A percentile compares a stretch with the other conserved stretches of the same genome.
Evolutionary conservation across 2,888 invertebrate species (phyloP).

Genomic region (Abscondita cerata): DNA sequence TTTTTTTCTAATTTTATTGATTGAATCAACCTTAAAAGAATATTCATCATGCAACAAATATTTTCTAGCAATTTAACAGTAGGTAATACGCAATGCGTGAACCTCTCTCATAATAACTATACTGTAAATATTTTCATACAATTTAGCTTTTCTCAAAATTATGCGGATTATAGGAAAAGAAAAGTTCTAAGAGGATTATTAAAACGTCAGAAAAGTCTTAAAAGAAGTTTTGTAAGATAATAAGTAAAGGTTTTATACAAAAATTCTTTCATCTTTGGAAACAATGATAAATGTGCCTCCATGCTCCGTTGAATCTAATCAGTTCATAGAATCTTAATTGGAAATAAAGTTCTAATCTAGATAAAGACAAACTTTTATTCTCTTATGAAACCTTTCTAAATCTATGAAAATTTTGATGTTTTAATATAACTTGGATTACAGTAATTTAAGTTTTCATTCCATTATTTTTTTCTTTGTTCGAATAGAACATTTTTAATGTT

Average conservation of each 20-base stretch:
- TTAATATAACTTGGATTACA: conserved; percentile 3
- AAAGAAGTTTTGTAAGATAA: conserved; percentile 11
- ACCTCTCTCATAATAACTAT: too few relatives aligned
- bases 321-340: conserved; percentile 17
- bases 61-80: too few relatives aligned
- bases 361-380: conserved; percentile 7
- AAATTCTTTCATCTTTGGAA: conserved; percentile 14
- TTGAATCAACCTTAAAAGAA: too few relatives aligned
- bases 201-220: conserved; percentile 13
- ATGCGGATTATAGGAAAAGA: background rate
- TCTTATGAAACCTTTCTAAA: conserved; percentile 4
- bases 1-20: too few relatives aligned
- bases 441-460: background rate
- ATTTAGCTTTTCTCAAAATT: too few relatives aligned
- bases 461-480: background rate
- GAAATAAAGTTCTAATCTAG: conserved; percentile 15
- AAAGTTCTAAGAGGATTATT: conserved; percentile 9
- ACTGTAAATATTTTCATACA: too few relatives aligned
- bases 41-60: too few relatives aligned
- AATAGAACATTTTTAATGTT: too few relatives aligned
- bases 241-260: conserved; percentile 13
- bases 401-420: conserved; percentile 7
- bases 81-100: too few relatives aligned
- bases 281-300: conserved; percentile 17
- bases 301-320: conserved; percentile 12